Evolutionary conservation across 1,140 invertebrate genomes (phyloP).

Genomic region (Ericerus pela): DNA sequence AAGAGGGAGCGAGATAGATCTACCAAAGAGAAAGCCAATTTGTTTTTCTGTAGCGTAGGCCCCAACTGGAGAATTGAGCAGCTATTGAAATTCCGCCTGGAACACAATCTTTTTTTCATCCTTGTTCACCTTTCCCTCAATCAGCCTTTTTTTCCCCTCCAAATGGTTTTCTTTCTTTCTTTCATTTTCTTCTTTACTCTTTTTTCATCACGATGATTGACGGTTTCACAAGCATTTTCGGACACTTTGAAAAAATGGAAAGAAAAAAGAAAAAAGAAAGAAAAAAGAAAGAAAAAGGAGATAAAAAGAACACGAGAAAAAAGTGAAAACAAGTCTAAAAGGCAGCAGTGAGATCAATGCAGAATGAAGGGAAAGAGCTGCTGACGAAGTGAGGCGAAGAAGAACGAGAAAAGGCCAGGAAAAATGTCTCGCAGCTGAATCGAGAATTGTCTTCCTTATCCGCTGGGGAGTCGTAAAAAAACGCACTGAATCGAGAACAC

Average conservation of each 20-base stretch:
- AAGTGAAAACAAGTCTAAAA: no score
- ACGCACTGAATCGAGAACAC: conserved; percentile 1
- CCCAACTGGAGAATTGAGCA: conserved; percentile 17
- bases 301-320: no score
- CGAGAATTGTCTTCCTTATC: background rate
- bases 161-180: background rate
- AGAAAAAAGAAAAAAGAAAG: no score
- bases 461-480: conserved; percentile 6
- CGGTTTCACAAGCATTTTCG: background rate
- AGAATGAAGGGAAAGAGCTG: no score
- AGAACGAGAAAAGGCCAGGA: background rate
- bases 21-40: background rate
- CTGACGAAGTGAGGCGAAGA: no score
- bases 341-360: no score
- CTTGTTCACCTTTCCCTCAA: background rate
- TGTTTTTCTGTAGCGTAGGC: conserved; percentile 15
- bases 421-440: background rate
- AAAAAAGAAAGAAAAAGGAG: no score
- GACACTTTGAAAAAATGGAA: background rate
- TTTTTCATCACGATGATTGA: conserved; percentile 20
- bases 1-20: no score
- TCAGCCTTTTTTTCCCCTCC: background rate
- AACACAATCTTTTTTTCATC: background rate
- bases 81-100: background rate
- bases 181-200: conserved; percentile 7